Conservation (phyloP, 2,797 vertebrate species). For the Macropus fuliginosus region DNA sequence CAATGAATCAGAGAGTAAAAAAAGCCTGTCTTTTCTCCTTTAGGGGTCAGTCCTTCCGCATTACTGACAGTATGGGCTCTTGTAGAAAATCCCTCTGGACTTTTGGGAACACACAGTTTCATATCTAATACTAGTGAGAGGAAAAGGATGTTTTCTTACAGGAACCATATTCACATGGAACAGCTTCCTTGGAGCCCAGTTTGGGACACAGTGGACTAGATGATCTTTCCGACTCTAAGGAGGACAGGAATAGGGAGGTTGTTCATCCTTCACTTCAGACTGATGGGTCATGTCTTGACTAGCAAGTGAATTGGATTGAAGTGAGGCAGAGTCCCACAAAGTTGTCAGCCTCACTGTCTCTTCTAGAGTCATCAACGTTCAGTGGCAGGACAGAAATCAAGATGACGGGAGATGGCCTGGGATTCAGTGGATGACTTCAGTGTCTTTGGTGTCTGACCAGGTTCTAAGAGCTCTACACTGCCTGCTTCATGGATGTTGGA, state of each 20-base stretch:
- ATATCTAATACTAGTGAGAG: background rate
- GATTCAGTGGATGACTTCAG: background rate
- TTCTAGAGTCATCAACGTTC: background rate
- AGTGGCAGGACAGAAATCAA: background rate
- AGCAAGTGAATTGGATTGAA: background rate
- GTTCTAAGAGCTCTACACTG: background rate
- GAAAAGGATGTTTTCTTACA: background rate
- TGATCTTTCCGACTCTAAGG: background rate
- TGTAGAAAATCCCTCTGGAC: background rate
- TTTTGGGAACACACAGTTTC: background rate
- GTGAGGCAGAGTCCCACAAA: background rate
- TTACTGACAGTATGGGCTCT: background rate
- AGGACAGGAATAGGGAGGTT: background rate
- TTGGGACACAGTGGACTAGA: background rate
- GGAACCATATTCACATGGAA: background rate
- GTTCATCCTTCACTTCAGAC: background rate
- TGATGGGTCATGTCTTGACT: background rate
- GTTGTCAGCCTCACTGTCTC: background rate
- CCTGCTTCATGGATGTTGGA: background rate
- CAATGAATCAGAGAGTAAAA: background rate
- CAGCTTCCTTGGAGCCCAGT: background rate
- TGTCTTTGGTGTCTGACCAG: background rate
- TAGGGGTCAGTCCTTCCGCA: background rate
- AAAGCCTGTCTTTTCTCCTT: background rate
- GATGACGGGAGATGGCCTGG: background rate